Conservation (phyloP, 2,113 vertebrate genomes). For the Pantherophis guttatus region DNA sequence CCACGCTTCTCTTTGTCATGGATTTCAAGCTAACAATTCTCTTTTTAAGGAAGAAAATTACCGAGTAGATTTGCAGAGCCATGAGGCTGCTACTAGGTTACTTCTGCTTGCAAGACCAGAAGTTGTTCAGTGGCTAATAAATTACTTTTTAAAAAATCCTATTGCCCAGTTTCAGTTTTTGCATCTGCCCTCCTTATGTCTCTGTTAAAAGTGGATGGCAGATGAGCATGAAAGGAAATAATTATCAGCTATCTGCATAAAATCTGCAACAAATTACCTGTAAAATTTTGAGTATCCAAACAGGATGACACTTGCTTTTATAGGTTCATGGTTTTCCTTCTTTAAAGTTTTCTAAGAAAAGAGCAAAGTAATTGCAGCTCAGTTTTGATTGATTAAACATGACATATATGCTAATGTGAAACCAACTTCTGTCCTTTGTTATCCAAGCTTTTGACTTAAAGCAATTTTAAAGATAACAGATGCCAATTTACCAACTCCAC, state of each 20-base stretch:
- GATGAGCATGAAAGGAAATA: constrained; percentile 88
- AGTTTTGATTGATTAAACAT: constrained; percentile 83
- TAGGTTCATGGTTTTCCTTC: constrained; percentile 79
- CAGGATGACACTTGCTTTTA: constrained; percentile 75
- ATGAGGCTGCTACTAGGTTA: constrained; percentile 1
- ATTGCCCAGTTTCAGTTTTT: constrained; percentile 62
- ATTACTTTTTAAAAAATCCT: constrained; percentile 36
- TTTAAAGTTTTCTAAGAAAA: constrained; percentile 79
- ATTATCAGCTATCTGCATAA: constrained; percentile 80
- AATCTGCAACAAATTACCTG: constrained; percentile 90
- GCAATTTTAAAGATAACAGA: constrained; percentile 71
- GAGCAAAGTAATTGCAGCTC: constrained; percentile 78
- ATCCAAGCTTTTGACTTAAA: constrained; percentile 63
- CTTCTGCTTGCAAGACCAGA: constrained; percentile 41
- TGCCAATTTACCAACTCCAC: constrained; percentile 68
- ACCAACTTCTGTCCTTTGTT: constrained; percentile 73
- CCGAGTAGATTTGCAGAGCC: neutral
- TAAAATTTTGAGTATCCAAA: constrained; percentile 85
- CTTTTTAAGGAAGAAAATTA: neutral
- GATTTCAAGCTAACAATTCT: constrained; percentile 1
- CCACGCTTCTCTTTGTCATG: neutral
- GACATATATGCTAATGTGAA: constrained; percentile 88
- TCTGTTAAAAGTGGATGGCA: constrained; percentile 80
- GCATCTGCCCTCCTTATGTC: constrained; percentile 85
- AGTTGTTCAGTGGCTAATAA: constrained; percentile 54